phyloP scores from a whole-genome alignment of 1,140 invertebrate genomes.

The Drosophila kurseongensis region DNA sequence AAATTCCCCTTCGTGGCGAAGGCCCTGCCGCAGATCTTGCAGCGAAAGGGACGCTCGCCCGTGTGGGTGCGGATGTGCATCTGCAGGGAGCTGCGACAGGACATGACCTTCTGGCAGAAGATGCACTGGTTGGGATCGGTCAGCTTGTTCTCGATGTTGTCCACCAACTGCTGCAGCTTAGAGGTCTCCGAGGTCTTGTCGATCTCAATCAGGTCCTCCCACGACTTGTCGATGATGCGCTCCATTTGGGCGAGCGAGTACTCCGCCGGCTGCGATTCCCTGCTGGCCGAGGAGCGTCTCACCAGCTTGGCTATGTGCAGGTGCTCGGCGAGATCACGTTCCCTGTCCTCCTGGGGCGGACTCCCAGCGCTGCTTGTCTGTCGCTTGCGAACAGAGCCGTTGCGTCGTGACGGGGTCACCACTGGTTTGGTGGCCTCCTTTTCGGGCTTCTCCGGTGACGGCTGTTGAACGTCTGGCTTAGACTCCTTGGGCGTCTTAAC shows the following conservation, averaged over 20 bases:
- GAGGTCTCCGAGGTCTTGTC: constrained; percentile 93
- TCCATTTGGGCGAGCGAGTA: constrained; percentile 77
- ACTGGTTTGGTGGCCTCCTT: constrained; percentile 37
- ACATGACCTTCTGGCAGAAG: constrained; percentile 98
- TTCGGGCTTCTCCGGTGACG: constrained; percentile 37
- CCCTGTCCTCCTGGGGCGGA: constrained; percentile 47
- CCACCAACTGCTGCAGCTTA: constrained; percentile 96
- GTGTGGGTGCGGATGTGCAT: constrained; percentile 97
- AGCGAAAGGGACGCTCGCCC: constrained; percentile 97
- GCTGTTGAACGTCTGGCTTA: constrained; percentile 5
- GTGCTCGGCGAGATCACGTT: constrained; percentile 49
- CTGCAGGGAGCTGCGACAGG: constrained; percentile 98
- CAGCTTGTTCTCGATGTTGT: constrained; percentile 98
- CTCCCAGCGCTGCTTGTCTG: constrained; percentile 51
- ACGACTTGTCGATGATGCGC: constrained; percentile 92
- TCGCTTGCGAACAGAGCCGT: constrained; percentile 63
- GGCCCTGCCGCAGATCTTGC: constrained; percentile 97
- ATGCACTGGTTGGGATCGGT: constrained; percentile 99
- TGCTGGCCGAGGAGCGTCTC: constrained; percentile 66
- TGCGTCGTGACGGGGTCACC: constrained; percentile 40
- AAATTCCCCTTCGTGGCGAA: constrained; percentile 99
- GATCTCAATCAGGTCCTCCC: constrained; percentile 98
- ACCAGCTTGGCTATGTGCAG: constrained; percentile 64
- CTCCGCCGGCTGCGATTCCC: constrained; percentile 55
- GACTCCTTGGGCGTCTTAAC: constrained; percentile 32